Evolutionary conservation across 1,140 invertebrate genomes (phyloP).

Genomic region (Melitaea cinxia): DNA sequence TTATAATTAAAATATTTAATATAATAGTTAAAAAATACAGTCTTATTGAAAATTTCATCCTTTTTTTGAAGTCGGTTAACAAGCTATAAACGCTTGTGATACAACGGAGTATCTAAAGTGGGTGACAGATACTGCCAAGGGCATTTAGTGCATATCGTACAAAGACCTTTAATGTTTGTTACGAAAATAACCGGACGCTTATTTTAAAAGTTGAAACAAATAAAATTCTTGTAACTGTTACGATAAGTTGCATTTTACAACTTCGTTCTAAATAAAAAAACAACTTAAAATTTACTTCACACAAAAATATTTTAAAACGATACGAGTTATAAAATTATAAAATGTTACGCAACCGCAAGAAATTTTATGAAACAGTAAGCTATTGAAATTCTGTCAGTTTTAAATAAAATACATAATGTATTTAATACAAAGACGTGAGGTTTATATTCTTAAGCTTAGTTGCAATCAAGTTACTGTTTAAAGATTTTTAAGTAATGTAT

Average conservation of each 20-base stretch:
- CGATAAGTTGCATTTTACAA: not conserved
- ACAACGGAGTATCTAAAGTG: no score
- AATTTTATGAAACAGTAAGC: not conserved
- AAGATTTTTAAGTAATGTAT: slow-evolving; percentile 4
- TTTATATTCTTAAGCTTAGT: slow-evolving; percentile 7
- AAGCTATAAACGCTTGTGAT: no score
- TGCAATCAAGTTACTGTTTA: slow-evolving; percentile 7
- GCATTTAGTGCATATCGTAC: no score
- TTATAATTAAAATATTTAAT: no score
- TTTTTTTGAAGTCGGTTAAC: no score
- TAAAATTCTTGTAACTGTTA: no score
- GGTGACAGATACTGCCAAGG: no score
- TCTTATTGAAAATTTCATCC: no score
- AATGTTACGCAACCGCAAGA: slow-evolving; percentile 3
- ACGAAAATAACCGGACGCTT: no score
- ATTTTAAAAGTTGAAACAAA: no score
- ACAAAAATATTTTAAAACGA: not conserved
- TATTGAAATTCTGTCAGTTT: slow-evolving; percentile 14
- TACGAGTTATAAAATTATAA: not conserved
- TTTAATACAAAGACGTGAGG: not conserved
- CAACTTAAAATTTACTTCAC: not conserved
- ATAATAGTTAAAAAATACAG: no score
- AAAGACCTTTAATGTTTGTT: no score
- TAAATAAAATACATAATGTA: slow-evolving; percentile 11
- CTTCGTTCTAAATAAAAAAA: not conserved